Evolutionary conservation across 2,888 invertebrate species (phyloP).

Genomic region (Meiosimyza decipiens): DNA sequence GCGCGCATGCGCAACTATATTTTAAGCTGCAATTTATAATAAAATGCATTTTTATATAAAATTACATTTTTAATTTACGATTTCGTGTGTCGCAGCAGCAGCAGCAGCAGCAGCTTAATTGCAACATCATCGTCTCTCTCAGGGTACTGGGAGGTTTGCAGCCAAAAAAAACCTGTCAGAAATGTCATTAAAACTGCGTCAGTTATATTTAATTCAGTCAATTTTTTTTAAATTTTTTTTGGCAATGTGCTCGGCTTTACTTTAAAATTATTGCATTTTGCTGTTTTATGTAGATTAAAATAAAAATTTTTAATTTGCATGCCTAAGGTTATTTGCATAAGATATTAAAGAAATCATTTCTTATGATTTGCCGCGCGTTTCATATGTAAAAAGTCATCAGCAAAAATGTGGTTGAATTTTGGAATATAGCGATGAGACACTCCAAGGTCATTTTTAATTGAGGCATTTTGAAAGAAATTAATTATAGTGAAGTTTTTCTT

Average conservation of each 20-base stretch:
- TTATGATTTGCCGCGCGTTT: neutral
- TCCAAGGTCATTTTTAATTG: conserved; percentile 31
- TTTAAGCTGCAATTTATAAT: neutral
- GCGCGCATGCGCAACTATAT: conserved; percentile 21
- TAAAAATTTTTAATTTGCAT: neutral
- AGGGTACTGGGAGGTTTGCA: too few species aligned
- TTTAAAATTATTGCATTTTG: conserved; percentile 7
- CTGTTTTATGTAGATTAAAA: neutral
- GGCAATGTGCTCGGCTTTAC: conserved; percentile 30
- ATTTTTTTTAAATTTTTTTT: conserved; percentile 33
- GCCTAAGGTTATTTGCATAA: conserved; percentile 35
- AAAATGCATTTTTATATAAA: too few species aligned
- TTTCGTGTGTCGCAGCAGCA: too few species aligned
- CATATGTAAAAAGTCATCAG: too few species aligned
- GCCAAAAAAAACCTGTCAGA: too few species aligned
- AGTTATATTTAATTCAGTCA: conserved; percentile 23
- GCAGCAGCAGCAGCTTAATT: too few species aligned
- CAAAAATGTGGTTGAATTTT: too few species aligned
- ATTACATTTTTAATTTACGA: too few species aligned
- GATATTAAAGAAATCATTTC: conserved; percentile 27
- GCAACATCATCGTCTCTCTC: too few species aligned
- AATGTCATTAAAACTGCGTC: too few species aligned
- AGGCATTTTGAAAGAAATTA: conserved; percentile 18
- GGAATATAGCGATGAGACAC: too few species aligned
- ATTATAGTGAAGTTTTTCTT: conserved; percentile 10